Percentiles rank a stretch among this genome's conserved stretches.
Conservation (phyloP, 2,888 invertebrate genomes). For the Harpagoxenus sublaevis region DNA sequence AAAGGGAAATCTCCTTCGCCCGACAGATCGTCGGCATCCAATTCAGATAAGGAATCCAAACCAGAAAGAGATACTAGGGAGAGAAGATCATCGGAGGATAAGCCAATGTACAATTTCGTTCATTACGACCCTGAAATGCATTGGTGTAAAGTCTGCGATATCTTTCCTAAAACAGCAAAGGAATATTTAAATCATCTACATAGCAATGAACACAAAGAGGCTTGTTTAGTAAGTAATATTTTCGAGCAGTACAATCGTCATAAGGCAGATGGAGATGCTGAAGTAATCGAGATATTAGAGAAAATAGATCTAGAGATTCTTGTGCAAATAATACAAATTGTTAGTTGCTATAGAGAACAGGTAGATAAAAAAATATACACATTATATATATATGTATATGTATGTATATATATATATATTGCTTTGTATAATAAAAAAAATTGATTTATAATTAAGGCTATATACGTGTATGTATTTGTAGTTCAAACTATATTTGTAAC, state of each 20-base stretch:
- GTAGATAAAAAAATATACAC: conserved; percentile 62
- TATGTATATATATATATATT: conserved; percentile 58
- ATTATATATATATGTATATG: conserved; percentile 56
- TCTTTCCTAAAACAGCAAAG: conserved; percentile 95
- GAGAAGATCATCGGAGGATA: conserved; percentile 81
- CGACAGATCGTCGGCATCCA: conserved; percentile 75
- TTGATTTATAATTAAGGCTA: conserved; percentile 65
- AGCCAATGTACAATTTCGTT: conserved; percentile 91
- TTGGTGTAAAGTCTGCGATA: conserved; percentile 95
- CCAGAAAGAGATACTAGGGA: conserved; percentile 76
- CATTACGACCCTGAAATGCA: conserved; percentile 96
- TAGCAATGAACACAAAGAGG: conserved; percentile 91
- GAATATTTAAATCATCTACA: conserved; percentile 95
- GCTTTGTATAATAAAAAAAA: conserved; percentile 67
- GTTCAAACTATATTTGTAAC: conserved; percentile 70
- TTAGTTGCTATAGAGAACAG: conserved; percentile 63
- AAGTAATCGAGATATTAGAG: conserved; percentile 49
- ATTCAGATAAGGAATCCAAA: conserved; percentile 82
- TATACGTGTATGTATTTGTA: conserved; percentile 61
- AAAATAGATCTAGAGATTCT: conserved; percentile 56
- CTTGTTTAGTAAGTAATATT: conserved; percentile 82
- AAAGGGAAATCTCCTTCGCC: conserved; percentile 81
- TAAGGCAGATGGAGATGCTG: not conserved
- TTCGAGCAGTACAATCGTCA: not conserved
- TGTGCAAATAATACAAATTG: conserved; percentile 61